phyloP scores from a whole-genome alignment of 2,888 invertebrate genomes.

The Luffia ferchaultella region DNA sequence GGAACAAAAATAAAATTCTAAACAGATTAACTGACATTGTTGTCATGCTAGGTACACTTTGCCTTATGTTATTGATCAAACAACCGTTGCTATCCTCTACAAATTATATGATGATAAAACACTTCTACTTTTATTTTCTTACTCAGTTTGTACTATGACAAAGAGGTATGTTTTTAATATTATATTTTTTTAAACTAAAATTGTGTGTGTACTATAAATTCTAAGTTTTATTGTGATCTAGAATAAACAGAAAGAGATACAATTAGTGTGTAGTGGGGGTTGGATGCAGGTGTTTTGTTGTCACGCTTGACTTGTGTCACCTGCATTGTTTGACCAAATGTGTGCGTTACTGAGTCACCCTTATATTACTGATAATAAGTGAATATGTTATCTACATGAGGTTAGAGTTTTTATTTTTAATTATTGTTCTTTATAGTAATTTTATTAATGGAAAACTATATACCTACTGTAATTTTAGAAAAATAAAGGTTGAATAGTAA shows the following conservation, averaged over 20 bases:
- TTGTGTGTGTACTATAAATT: no score
- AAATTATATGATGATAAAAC: conserved; percentile 24
- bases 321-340: conserved; percentile 33
- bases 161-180: no score
- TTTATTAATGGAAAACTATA: conserved; percentile 40
- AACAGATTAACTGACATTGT: conserved; percentile 37
- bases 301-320: conserved; percentile 44
- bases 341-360: conserved; percentile 3
- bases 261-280: conserved; percentile 31
- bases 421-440: conserved; percentile 12
- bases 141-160: no score
- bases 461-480: conserved; percentile 21
- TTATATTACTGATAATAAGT: conserved; percentile 1
- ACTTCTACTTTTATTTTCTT: conserved; percentile 18
- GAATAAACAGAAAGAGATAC: conserved; percentile 15
- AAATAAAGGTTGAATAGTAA: no score
- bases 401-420: neutral
- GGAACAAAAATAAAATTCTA: conserved; percentile 22
- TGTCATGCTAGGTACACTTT: conserved; percentile 27
- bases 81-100: conserved; percentile 41
- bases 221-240: no score
- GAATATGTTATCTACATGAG: no score
- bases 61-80: conserved; percentile 54
- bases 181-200: no score
- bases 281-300: conserved; percentile 42